Evolutionary conservation across 2,797 vertebrate genomes (phyloP), one percentile per base, ranked within the genome.

Genomic region (Miopithecus talapoin): DNA sequence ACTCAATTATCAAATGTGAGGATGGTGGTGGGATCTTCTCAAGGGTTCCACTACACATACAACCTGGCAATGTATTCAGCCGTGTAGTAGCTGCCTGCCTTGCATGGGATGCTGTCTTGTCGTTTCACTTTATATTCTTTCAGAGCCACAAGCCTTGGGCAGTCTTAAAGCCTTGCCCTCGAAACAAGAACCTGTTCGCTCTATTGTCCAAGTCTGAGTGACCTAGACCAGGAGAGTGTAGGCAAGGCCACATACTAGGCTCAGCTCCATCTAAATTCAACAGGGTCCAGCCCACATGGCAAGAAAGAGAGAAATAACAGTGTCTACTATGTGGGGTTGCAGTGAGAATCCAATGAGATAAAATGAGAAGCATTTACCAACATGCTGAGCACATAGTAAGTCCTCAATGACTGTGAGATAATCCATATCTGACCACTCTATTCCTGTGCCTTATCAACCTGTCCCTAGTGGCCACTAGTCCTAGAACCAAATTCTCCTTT

Each of bases 41-140:
- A 97, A 96, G 78, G 86, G n/a, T 88, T 94, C 91, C 53, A 74
- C 46, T 83, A 28, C 50, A 55, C n/a, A 36, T 28, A 85, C 43
- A 70, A 24, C 94, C 94, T 24, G 39, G 85, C 50, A 8, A 8
- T 28, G 50, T 0, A 8, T 55, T 24, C 22, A 4, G 72, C n/a
- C 78, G 13, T 53, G 13, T 22, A 64, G 74, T 21, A 2, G 21
- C 55, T 48, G 1, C 68, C 39, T 26, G 30, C 39, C 75, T 75
- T 64, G 80, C 53, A 28, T 14, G 17, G 8, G n/a, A 55, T 43
- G 6, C 55, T 8, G 2, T 10, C 53, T 28, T 55, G 5, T 16
- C 30, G 7, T 53, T 91, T 87, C 75, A 36, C 4, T 14, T 39
- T 24, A 8, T 12, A 2, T 19, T 9, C 6, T 24, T 75, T 48